Percentiles rank a stretch among this genome's conserved stretches.
Evolutionary conservation across 2,797 vertebrate genomes (phyloP).

Genomic region (Stomatorhinus walkeri): DNA sequence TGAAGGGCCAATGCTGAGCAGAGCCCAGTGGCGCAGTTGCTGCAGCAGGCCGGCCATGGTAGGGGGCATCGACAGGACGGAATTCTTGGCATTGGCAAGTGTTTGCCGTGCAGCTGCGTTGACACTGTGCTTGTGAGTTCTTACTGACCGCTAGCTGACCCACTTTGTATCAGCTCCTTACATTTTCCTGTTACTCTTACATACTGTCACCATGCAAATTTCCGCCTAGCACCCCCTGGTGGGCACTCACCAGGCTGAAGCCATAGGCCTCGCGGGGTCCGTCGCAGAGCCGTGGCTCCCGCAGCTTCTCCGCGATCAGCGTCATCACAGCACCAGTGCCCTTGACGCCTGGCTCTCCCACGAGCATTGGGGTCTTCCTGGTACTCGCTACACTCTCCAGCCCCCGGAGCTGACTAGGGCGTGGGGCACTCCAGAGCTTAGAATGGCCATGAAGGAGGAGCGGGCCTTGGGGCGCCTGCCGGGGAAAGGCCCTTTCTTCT

Average conservation of each 20-base stretch:
- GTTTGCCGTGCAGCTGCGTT: background rate
- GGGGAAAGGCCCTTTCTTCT: background rate
- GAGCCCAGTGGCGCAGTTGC: background rate
- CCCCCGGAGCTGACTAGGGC: background rate
- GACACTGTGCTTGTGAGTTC: background rate
- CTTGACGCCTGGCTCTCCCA: constrained; percentile 38
- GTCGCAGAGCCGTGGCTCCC: constrained; percentile 67
- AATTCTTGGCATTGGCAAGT: background rate
- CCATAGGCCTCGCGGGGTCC: constrained; percentile 50
- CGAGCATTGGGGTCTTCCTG: constrained; percentile 34
- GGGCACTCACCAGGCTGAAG: constrained; percentile 52
- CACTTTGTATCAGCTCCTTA: background rate
- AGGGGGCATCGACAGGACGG: background rate
- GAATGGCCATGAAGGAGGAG: constrained; percentile 4
- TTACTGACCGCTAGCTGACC: background rate
- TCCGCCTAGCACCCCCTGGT: background rate
- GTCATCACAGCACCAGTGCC: constrained; percentile 60
- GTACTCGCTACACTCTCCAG: background rate
- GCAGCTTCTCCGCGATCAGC: constrained; percentile 69
- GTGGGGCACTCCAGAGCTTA: background rate
- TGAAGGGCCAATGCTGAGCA: background rate
- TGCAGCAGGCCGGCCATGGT: background rate
- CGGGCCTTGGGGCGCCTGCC: background rate
- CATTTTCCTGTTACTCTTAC: background rate
- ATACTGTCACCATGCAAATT: background rate